Conservation (phyloP, 2,888 invertebrate species). For the Tinea trinotella region DNA sequence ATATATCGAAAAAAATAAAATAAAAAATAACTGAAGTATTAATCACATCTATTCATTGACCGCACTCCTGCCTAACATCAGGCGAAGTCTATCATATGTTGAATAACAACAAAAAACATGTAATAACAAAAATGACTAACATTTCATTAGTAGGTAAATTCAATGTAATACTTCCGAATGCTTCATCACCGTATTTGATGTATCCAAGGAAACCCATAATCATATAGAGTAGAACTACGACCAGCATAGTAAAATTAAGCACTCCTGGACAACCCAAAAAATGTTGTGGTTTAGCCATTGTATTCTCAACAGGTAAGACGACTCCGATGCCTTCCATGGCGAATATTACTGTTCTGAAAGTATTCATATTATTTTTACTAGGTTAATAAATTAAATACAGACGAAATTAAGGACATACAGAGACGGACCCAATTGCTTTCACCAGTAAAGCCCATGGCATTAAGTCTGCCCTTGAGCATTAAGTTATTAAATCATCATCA, state of each 20-base stretch:
- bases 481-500: no score
- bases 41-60: no score
- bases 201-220: constrained; percentile 93
- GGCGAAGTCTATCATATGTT: no score
- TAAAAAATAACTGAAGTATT: no score
- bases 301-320: constrained; percentile 93
- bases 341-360: constrained; percentile 90
- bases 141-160: constrained; percentile 79
- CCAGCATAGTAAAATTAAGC: constrained; percentile 87
- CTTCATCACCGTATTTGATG: constrained; percentile 81
- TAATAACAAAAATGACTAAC: constrained; percentile 62
- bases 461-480: no score
- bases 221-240: constrained; percentile 85
- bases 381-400: no score
- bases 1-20: no score
- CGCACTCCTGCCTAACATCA: no score
- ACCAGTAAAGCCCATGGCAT: no score
- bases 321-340: constrained; percentile 97
- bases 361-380: constrained; percentile 1
- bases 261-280: constrained; percentile 89
- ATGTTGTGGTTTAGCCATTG: constrained; percentile 86
- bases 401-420: no score
- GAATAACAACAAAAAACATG: no score
- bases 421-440: no score
- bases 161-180: constrained; percentile 84